Percentiles rank a stretch among this genome's conserved stretches.
Evolutionary conservation across 2,888 invertebrate genomes (phyloP).

Genomic region (Patella caerulea): DNA sequence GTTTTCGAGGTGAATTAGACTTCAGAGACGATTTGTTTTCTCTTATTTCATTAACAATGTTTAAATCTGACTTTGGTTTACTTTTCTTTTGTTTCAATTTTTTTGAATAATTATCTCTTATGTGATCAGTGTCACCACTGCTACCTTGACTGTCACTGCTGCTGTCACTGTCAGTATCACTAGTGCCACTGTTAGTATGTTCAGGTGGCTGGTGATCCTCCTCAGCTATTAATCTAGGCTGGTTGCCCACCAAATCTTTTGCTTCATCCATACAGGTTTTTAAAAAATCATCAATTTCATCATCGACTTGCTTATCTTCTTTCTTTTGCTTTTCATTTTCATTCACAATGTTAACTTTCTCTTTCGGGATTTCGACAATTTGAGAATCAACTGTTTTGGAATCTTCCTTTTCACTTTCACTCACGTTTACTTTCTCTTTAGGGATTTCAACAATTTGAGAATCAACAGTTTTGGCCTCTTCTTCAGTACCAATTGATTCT

Average conservation of each 20-base stretch:
- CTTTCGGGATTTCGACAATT: conserved; percentile 23
- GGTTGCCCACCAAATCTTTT: conserved; percentile 30
- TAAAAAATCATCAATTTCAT: conserved; percentile 37
- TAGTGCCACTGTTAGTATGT: too few species aligned
- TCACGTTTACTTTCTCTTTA: conserved; percentile 35
- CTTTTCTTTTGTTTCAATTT: too few species aligned
- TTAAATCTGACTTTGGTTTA: too few species aligned
- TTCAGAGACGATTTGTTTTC: too few species aligned
- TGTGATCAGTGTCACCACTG: too few species aligned
- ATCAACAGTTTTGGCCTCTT: conserved; percentile 21
- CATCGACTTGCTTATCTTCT: conserved; percentile 36
- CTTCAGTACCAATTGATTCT: conserved; percentile 35
- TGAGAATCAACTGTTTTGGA: too few species aligned
- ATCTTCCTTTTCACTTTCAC: conserved; percentile 23
- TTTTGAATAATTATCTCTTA: too few species aligned
- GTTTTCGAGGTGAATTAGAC: too few species aligned
- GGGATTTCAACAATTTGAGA: conserved; percentile 14
- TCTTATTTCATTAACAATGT: too few species aligned
- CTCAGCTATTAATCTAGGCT: not conserved
- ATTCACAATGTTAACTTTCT: conserved; percentile 34
- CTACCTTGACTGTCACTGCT: too few species aligned
- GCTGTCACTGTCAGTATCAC: too few species aligned
- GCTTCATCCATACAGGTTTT: conserved; percentile 34
- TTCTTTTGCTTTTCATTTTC: conserved; percentile 36
- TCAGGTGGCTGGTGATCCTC: not conserved